A percentile compares a stretch with the other conserved stretches of the same genome.
These are phyloP conservation scores for Eubucco bourcierii DNA, from an alignment of 2,113 vertebrate species.

Conservation along the genomic window DNA sequence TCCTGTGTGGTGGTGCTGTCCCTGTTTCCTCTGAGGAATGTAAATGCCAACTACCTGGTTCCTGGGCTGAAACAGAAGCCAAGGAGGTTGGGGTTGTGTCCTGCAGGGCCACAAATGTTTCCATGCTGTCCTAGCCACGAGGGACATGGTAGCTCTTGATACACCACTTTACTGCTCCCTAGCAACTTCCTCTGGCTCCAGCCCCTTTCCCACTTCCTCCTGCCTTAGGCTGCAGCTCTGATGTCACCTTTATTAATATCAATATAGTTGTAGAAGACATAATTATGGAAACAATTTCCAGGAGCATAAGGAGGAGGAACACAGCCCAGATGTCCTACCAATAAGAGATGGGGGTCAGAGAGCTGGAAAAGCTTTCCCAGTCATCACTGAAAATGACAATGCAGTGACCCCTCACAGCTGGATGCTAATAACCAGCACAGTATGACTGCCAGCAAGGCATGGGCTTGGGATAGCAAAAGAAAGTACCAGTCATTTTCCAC, in stretches of 20 bases:
- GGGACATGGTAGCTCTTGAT: neutral
- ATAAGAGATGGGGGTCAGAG: neutral
- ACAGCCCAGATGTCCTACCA: neutral
- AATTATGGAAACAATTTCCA: neutral
- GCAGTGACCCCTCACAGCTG: neutral
- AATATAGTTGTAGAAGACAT: neutral
- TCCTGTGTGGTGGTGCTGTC: neutral
- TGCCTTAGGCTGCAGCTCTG: neutral
- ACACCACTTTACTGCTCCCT: neutral
- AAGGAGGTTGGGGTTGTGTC: neutral
- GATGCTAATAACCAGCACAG: neutral
- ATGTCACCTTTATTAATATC: neutral
- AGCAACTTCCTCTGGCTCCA: neutral
- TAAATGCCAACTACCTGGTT: neutral
- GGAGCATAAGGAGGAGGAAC: neutral
- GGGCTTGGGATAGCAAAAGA: neutral
- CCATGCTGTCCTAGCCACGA: neutral
- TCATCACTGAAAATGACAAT: neutral
- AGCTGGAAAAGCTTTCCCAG: neutral
- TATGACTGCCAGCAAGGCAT: fast-evolving
- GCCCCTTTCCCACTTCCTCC: neutral
- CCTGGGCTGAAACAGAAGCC: neutral
- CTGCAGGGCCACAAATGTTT: neutral
- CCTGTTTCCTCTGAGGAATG: neutral
- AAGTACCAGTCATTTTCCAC: conserved; percentile 36